These are phyloP conservation scores for Microctonus aethiopoides DNA, from an alignment of 2,888 invertebrate species.

Conservation along the genomic window DNA sequence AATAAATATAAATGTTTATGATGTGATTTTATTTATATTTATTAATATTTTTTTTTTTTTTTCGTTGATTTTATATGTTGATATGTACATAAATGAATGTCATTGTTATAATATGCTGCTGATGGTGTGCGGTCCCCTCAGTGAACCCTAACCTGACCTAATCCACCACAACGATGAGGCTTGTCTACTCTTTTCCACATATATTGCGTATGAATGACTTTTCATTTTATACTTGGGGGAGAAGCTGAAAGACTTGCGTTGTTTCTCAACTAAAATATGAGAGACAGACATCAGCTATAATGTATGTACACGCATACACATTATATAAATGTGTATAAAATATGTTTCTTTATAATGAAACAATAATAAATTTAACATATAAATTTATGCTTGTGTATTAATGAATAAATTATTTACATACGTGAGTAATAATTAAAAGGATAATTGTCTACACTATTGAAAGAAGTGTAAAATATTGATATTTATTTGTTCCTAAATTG, in stretches of 20 bases:
- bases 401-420: too few relatives aligned
- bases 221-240: slow-evolving; percentile 36
- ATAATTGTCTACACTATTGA: too few relatives aligned
- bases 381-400: slow-evolving; percentile 22
- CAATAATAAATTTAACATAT: slow-evolving; percentile 59
- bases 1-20: not conserved
- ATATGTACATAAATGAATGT: slow-evolving; percentile 47
- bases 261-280: slow-evolving; percentile 46
- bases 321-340: slow-evolving; percentile 31
- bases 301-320: too few relatives aligned
- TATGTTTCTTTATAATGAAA: slow-evolving; percentile 56
- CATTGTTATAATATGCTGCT: slow-evolving; percentile 45
- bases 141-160: slow-evolving; percentile 49
- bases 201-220: slow-evolving; percentile 38
- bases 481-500: too few relatives aligned
- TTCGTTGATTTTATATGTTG: not conserved
- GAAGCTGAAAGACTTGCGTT: slow-evolving; percentile 55
- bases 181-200: slow-evolving; percentile 49
- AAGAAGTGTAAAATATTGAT: too few relatives aligned
- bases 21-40: not conserved
- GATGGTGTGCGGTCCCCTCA: slow-evolving; percentile 34
- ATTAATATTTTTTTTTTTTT: not conserved
- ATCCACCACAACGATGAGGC: slow-evolving; percentile 48
- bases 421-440: too few relatives aligned
- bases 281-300: not conserved